Percentiles rank a stretch among this genome's conserved stretches.
These are phyloP conservation scores for Psephotus haematonotus DNA, from an alignment of 2,113 vertebrate genomes.

Conservation along the genomic window DNA sequence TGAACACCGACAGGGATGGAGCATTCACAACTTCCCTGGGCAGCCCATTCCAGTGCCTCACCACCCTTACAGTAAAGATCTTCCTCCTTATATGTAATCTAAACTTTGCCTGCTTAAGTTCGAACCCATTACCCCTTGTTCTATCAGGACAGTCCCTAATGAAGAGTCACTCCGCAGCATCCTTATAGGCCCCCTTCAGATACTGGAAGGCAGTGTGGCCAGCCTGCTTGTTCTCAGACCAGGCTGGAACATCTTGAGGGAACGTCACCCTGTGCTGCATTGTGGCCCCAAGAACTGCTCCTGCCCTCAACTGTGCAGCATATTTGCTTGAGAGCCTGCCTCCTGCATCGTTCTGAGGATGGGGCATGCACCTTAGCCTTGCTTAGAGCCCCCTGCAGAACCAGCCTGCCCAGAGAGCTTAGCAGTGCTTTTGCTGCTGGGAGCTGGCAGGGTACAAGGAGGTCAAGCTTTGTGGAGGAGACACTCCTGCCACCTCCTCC, in stretches of 20 bases:
- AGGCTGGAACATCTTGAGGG: background rate
- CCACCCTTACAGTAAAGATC: background rate
- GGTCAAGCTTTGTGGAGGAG: background rate
- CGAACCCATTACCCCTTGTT: background rate
- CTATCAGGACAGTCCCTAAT: background rate
- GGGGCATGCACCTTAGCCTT: accelerated
- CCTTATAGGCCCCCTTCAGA: background rate
- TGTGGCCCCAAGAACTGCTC: background rate
- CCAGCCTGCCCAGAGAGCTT: background rate
- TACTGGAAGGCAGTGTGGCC: background rate
- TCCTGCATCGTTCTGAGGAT: accelerated
- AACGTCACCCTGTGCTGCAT: background rate
- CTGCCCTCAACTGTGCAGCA: background rate
- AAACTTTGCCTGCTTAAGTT: background rate
- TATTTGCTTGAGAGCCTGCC: background rate
- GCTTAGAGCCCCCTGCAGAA: background rate
- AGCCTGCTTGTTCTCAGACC: background rate
- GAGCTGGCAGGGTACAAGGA: background rate
- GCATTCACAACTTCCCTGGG: background rate
- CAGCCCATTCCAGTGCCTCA: background rate
- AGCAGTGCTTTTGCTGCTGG: background rate
- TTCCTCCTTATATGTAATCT: background rate
- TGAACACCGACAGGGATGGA: background rate
- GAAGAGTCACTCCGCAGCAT: background rate
- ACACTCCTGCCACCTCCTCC: background rate